Evolutionary conservation across 2,113 vertebrate species (phyloP).

Genomic region (Thalassarche chlororhynchos): DNA sequence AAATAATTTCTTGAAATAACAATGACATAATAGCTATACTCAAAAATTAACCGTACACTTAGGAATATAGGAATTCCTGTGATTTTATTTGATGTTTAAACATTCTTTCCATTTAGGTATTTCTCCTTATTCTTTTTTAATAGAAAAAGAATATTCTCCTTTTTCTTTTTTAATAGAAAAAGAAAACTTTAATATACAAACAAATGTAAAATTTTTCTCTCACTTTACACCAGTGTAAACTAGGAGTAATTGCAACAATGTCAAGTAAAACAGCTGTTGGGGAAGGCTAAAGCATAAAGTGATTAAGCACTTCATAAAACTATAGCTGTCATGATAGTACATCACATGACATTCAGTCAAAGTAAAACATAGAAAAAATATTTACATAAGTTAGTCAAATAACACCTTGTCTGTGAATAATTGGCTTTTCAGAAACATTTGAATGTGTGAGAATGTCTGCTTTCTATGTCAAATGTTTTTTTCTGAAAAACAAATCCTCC

Average conservation of each 20-base stretch:
- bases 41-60: not conserved
- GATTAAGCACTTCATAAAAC: not conserved
- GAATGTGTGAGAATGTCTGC: not conserved
- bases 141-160: not conserved
- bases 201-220: not conserved
- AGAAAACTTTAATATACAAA: not conserved
- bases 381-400: not conserved
- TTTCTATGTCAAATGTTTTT: not conserved
- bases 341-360: not conserved
- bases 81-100: not conserved
- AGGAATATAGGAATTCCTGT: not conserved
- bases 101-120: not conserved
- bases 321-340: not conserved
- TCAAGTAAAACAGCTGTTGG: not conserved
- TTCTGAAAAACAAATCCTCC: not conserved
- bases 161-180: not conserved
- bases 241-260: not conserved
- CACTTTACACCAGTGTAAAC: not conserved
- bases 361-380: constrained; percentile 11
- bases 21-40: not conserved
- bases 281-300: not conserved
- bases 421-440: not conserved
- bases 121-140: not conserved
- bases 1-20: not conserved
- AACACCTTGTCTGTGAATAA: not conserved